Evolutionary conservation across 2,113 vertebrate genomes (phyloP).

Genomic region (Mustelus asterias): DNA sequence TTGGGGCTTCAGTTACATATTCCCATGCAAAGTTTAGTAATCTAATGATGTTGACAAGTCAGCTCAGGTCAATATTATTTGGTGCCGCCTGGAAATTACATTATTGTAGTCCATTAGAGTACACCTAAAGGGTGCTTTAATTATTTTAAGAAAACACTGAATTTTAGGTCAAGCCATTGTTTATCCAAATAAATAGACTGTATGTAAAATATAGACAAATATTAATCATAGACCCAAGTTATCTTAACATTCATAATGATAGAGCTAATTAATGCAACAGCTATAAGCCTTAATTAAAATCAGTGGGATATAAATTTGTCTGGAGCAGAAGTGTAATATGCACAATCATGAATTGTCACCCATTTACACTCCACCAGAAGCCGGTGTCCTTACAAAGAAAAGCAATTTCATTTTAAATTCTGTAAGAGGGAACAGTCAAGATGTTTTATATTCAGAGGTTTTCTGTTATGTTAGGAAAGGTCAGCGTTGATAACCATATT

Average conservation of each 20-base stretch:
- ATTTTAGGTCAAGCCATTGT: not conserved
- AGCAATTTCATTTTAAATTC: not conserved
- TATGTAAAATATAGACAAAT: not conserved
- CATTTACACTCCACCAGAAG: not conserved
- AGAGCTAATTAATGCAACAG: not conserved
- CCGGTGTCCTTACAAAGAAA: not conserved
- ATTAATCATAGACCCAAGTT: not conserved
- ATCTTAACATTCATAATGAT: not conserved
- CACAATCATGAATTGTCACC: not conserved
- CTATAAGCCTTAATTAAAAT: not conserved
- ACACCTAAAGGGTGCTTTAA: not conserved
- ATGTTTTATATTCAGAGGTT: not conserved
- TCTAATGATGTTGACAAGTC: not conserved
- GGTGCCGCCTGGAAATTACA: not conserved
- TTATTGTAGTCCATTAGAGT: not conserved
- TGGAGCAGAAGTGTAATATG: not conserved
- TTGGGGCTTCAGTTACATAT: not conserved
- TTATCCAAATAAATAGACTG: not conserved
- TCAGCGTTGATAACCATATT: not conserved
- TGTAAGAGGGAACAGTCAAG: not conserved
- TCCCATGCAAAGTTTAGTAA: not conserved
- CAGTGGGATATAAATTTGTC: not conserved
- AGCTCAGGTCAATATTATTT: not conserved
- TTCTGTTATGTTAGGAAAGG: not conserved
- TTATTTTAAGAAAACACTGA: not conserved